Percentiles rank a stretch among this genome's conserved stretches.
phyloP scores from a whole-genome alignment of 2,888 invertebrate species.

The Axea sp. region DNA sequence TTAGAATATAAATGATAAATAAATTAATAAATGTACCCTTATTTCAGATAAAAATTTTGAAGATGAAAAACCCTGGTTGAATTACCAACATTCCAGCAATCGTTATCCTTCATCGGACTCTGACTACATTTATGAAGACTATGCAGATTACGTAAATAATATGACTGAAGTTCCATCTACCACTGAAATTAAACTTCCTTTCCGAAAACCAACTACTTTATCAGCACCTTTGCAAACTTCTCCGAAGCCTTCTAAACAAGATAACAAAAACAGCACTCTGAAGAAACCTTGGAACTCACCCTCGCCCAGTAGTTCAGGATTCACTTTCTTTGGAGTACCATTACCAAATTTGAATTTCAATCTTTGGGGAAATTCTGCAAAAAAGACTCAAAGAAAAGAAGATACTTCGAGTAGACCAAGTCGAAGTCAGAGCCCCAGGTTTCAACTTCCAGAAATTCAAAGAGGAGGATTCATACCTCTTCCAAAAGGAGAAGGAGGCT shows the following conservation, averaged over 20 bases:
- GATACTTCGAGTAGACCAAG: conserved; percentile 69
- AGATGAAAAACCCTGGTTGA: conserved; percentile 79
- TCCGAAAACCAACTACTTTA: conserved; percentile 63
- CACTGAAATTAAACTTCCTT: conserved; percentile 81
- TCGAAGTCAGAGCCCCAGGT: conserved; percentile 73
- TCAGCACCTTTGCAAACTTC: conserved; percentile 22
- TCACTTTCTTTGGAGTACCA: conserved; percentile 92
- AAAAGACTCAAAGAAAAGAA: conserved; percentile 77
- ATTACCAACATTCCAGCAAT: conserved; percentile 80
- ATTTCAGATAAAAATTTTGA: conserved; percentile 74
- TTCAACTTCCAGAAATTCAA: conserved; percentile 83
- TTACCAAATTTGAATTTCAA: conserved; percentile 87
- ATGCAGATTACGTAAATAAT: conserved; percentile 87
- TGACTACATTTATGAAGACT: conserved; percentile 91
- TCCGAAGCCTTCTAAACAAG: conserved; percentile 6
- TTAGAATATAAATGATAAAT: too few relatives aligned
- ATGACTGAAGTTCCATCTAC: conserved; percentile 77
- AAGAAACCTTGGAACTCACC: conserved; percentile 75
- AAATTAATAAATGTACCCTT: neutral
- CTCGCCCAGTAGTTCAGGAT: conserved; percentile 83
- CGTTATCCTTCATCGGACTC: conserved; percentile 74
- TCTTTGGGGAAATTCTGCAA: conserved; percentile 80
- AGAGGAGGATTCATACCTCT: conserved; percentile 89
- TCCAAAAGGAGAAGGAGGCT: conserved; percentile 86
- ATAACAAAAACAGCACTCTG: conserved; percentile 19